phyloP scores from a whole-genome alignment of 2,113 vertebrate genomes.

The Lonchura striata region DNA sequence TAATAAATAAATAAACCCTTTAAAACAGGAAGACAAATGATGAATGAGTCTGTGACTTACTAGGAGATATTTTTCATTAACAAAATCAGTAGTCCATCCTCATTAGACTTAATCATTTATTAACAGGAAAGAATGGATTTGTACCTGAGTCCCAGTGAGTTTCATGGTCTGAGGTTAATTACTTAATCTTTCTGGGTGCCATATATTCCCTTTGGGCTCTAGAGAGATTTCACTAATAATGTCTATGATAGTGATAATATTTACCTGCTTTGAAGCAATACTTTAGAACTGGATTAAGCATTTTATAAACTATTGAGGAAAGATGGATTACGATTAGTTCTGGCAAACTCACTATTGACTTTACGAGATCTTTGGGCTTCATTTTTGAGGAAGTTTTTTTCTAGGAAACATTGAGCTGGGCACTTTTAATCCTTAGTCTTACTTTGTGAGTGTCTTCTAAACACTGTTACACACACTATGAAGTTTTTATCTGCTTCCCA shows the following conservation, averaged over 20 bases:
- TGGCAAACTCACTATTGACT: background rate
- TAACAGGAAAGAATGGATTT: background rate
- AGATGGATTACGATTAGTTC: background rate
- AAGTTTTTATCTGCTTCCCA: background rate
- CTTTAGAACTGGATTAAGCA: background rate
- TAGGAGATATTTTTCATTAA: background rate
- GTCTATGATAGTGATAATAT: background rate
- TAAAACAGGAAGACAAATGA: background rate
- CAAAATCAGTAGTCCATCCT: background rate
- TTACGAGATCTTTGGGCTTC: background rate
- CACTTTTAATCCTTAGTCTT: background rate
- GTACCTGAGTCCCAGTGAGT: background rate
- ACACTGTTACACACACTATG: background rate
- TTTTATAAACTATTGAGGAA: background rate
- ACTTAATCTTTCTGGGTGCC: background rate
- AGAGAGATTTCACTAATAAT: background rate
- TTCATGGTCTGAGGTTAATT: background rate
- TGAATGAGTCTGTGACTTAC: background rate
- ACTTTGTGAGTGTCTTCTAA: background rate
- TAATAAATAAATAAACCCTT: background rate
- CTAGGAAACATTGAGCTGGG: background rate
- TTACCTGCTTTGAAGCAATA: background rate
- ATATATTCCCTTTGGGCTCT: background rate
- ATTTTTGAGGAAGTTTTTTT: background rate
- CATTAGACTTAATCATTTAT: background rate